Evolutionary conservation across 2,888 invertebrate species (phyloP).

Genomic region (Trissolcus brochymenae): DNA sequence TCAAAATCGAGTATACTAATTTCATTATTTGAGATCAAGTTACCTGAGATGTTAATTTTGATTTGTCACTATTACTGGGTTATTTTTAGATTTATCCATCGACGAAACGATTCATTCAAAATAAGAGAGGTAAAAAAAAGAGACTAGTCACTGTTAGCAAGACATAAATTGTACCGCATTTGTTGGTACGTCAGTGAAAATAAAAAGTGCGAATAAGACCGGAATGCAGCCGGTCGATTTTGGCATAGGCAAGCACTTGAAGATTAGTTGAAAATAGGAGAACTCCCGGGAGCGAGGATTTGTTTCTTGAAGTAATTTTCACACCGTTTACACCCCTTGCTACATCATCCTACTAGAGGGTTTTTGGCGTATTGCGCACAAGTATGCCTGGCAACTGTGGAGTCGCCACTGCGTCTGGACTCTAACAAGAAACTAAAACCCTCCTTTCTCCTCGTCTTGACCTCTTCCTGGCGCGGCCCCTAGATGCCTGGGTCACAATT

Average conservation of each 20-base stretch:
- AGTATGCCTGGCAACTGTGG: slow-evolving; percentile 61
- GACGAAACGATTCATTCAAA: no score
- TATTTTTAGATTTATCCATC: no score
- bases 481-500: slow-evolving; percentile 63
- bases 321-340: slow-evolving; percentile 49
- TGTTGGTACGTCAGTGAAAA: slow-evolving; percentile 25
- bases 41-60: no score
- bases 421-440: slow-evolving; percentile 75
- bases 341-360: slow-evolving; percentile 41
- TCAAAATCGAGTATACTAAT: no score
- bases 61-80: no score
- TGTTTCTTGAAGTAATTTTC: slow-evolving; percentile 56
- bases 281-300: slow-evolving; percentile 48
- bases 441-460: slow-evolving; percentile 65
- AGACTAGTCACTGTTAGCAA: background rate
- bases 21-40: no score
- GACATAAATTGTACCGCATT: slow-evolving; percentile 29
- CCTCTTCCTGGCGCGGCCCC: slow-evolving; percentile 61
- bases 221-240: slow-evolving; percentile 37
- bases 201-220: slow-evolving; percentile 41
- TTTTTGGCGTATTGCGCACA: slow-evolving; percentile 51
- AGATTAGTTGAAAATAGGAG: slow-evolving; percentile 49
- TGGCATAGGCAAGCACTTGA: slow-evolving; percentile 34
- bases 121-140: no score
- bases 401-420: slow-evolving; percentile 75